A percentile compares a stretch with the other conserved stretches of the same genome.
Evolutionary conservation across 1,140 invertebrate species (phyloP).

Genomic region (Neodiprion pinetum): DNA sequence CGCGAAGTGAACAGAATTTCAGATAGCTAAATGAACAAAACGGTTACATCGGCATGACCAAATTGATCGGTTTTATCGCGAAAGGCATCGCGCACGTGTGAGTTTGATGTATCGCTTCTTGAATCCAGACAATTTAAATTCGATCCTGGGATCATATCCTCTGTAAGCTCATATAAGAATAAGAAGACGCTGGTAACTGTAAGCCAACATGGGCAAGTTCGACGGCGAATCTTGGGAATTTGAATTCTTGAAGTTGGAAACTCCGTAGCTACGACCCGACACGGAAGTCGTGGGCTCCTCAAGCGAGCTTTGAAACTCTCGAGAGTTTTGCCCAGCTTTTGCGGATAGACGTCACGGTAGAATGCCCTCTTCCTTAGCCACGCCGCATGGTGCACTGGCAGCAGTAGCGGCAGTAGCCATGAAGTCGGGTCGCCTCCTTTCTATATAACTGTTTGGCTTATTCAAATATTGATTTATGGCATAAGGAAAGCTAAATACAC

Average conservation of each 20-base stretch:
- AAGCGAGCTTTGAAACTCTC: not conserved
- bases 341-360: not conserved
- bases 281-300: not conserved
- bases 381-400: not conserved
- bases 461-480: conserved; percentile 21
- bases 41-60: too few species aligned
- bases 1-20: too few species aligned
- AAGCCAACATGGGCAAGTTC: too few species aligned
- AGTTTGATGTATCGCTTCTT: too few species aligned
- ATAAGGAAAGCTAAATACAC: conserved; percentile 7
- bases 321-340: not conserved
- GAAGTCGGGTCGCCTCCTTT: conserved; percentile 9
- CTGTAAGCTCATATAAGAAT: too few species aligned
- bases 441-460: conserved; percentile 15
- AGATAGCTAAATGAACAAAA: too few species aligned
- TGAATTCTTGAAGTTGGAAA: not conserved
- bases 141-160: too few species aligned
- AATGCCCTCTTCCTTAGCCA: not conserved
- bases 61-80: too few species aligned
- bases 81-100: too few species aligned
- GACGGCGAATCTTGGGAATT: not conserved
- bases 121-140: too few species aligned
- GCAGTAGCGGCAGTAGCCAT: not conserved
- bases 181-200: too few species aligned
- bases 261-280: not conserved